Base-by-base conservation (phyloP, 30 jellyfish, hydroid and myxozoan genomes). In the Aurelia sp. region DNA sequence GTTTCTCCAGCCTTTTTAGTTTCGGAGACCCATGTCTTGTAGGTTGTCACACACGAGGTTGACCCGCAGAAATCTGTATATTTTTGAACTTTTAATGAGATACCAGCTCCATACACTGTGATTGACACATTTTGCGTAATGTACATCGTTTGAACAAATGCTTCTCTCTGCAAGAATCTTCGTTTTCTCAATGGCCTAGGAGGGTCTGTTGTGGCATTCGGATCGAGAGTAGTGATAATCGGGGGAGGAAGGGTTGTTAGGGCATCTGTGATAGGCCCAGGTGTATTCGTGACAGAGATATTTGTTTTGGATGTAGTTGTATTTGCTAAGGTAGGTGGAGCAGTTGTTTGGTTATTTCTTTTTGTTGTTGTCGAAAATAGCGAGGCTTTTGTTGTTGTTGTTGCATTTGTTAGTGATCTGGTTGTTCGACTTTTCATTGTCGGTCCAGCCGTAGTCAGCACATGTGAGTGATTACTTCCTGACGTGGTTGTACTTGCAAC, bases 51-150 rank as follows among this genome's bases (percentile, higher is more conserved):
- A 52, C 93, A 84, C 19, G 22, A 18, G 18, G 71, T 16, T n/a
- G 84, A 58, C 2, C 93, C 87, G 66, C 93, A 84, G 70, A 66
- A 35, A 12, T 73, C 66, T 47, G 51, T 71, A 13, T 57, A 60
- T 1, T 71, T 12, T 7, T 71, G 81, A 80, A 66, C 87, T 2
- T 15, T 23, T 19, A 84, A 59, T 40, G 67, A 58, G 30, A 84
- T 27, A 50, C 81, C 77, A 5, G 69, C 21, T 27, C 77, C 74
- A 44, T 19, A 33, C 76, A 84, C 41, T 20, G 44, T 35, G 11
- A 84, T 30, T 7, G 84, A 47, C 5, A 3, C 22, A 41, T 73
- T 47, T 71, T 71, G 22, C 16, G 69, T 59, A 59, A 18, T 9
- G 33, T 10, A 44, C 55, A 9, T 10, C 3, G 55, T 7, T 37